Conservation (phyloP, 2,888 invertebrate species). For the Platycheirus albimanus region DNA sequence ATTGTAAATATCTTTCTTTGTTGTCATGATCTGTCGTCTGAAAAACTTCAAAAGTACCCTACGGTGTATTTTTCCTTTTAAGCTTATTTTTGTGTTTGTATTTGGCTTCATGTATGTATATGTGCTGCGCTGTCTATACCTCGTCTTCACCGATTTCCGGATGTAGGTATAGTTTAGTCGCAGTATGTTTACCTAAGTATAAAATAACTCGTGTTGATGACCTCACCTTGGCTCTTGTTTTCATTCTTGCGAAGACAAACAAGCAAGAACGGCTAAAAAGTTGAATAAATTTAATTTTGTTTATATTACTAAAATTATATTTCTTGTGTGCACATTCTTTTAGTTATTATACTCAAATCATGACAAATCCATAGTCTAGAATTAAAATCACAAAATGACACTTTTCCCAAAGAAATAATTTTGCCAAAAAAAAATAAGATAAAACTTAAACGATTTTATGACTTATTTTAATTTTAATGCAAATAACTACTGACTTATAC, state of each 20-base stretch:
- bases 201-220: constrained; percentile 63
- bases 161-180: no score
- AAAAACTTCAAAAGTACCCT: neutral
- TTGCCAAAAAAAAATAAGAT: constrained; percentile 9
- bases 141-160: constrained; percentile 30
- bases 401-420: constrained; percentile 21
- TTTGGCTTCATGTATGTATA: neutral
- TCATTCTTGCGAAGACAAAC: constrained; percentile 50
- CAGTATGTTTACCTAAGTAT: no score
- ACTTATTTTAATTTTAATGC: constrained; percentile 20
- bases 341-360: constrained; percentile 29
- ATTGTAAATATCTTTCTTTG: neutral
- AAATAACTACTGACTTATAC: neutral
- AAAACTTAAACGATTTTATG: constrained; percentile 18
- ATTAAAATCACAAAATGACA: constrained; percentile 38
- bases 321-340: constrained; percentile 42
- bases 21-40: constrained; percentile 33
- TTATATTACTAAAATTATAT: constrained; percentile 8
- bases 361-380: constrained; percentile 48
- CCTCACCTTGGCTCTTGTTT: constrained; percentile 71
- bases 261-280: constrained; percentile 28
- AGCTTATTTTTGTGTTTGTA: constrained; percentile 8
- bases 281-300: constrained; percentile 3
- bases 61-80: constrained; percentile 14
- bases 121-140: constrained; percentile 21